Evolutionary conservation across 2,113 vertebrate genomes (phyloP).

Genomic region (Oplegnathus fasciatus): DNA sequence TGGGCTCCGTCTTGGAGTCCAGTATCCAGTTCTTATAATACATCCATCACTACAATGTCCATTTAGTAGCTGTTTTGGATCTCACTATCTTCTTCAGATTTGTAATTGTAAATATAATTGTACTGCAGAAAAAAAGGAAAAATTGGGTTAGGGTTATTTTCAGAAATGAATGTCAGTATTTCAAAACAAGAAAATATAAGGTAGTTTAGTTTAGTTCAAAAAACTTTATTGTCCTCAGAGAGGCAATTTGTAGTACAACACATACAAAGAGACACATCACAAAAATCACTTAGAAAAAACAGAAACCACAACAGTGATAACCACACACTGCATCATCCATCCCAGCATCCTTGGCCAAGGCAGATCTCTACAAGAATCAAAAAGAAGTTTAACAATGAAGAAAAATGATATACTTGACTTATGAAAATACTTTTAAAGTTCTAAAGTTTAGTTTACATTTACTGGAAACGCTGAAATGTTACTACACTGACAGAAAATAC

Average conservation of each 20-base stretch:
- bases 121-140: neutral
- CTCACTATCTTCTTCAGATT: neutral
- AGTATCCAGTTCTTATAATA: neutral
- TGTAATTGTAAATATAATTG: neutral
- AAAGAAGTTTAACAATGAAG: no score
- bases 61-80: neutral
- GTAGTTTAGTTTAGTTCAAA: no score
- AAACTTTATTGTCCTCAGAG: no score
- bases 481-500: neutral
- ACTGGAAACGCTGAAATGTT: neutral
- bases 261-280: no score
- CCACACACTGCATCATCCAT: no score
- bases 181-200: neutral
- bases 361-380: no score
- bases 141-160: neutral
- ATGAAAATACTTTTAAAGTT: no score
- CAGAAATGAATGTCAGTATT: neutral
- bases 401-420: neutral
- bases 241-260: no score
- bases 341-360: no score
- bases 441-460: neutral
- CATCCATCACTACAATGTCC: neutral
- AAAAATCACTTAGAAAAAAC: no score
- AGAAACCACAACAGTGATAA: no score
- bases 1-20: neutral